These are phyloP conservation scores for Corydoras sp. DNA, from an alignment of 2,113 vertebrate genomes.

Conservation along the genomic window DNA sequence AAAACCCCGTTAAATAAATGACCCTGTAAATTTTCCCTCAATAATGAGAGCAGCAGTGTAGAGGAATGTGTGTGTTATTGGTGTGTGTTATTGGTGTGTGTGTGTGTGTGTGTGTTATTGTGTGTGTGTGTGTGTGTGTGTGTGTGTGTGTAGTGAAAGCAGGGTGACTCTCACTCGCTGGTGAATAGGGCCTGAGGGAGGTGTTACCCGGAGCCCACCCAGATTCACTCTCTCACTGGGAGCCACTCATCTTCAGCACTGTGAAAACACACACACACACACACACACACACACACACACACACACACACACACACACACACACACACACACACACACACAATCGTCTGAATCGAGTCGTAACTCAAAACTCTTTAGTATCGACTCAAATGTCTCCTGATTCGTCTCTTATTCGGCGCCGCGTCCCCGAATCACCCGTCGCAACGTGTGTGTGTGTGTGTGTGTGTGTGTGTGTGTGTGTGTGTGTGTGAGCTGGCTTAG, in stretches of 20 bases:
- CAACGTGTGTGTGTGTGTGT: too few species aligned
- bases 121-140: constrained; percentile 53
- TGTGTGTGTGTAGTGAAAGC: constrained; percentile 18
- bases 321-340: too few species aligned
- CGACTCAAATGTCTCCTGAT: too few species aligned
- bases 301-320: too few species aligned
- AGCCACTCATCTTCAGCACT: constrained; percentile 55
- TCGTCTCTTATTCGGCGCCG: too few species aligned
- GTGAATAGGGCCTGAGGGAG: constrained; percentile 76
- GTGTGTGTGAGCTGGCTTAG: too few species aligned
- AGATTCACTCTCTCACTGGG: constrained; percentile 63
- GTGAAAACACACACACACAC: too few species aligned
- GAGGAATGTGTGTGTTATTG: constrained; percentile 59
- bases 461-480: too few species aligned
- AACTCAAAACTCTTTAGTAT: too few species aligned
- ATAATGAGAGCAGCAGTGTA: constrained; percentile 78
- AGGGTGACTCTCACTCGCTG: constrained; percentile 34
- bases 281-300: too few species aligned
- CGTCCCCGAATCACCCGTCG: too few species aligned
- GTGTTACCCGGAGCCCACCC: constrained; percentile 78
- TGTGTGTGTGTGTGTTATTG: constrained; percentile 15
- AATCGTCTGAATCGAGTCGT: too few species aligned
- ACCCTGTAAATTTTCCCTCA: constrained; percentile 84
- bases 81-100: constrained; percentile 17
- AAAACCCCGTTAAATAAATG: constrained; percentile 86